These are phyloP conservation scores for Nemotelus nigrinus DNA, from an alignment of 2,888 invertebrate genomes.

Conservation along the genomic window DNA sequence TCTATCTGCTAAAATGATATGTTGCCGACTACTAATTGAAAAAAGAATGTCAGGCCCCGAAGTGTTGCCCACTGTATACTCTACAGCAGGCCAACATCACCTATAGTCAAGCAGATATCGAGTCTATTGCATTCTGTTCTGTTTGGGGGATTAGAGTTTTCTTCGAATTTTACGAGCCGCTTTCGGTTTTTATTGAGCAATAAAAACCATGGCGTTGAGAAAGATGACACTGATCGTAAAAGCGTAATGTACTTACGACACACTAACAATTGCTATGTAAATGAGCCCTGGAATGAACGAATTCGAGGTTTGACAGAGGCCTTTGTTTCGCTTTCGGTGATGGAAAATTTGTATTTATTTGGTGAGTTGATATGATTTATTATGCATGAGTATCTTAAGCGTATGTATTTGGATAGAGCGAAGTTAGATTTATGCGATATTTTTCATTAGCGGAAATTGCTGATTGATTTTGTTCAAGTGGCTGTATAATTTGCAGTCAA, in stretches of 20 bases:
- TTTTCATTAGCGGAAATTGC: too few species aligned
- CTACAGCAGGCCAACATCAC: too few species aligned
- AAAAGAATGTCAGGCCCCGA: constrained; percentile 20
- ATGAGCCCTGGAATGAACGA: constrained; percentile 9
- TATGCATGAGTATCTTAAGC: too few species aligned
- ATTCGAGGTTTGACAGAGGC: background rate
- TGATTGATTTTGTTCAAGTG: too few species aligned
- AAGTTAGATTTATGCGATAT: too few species aligned
- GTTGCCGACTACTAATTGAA: constrained; percentile 29
- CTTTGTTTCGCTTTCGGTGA: background rate
- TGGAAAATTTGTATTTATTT: too few species aligned
- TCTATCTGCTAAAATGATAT: constrained; percentile 19
- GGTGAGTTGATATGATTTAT: too few species aligned
- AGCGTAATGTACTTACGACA: constrained; percentile 15
- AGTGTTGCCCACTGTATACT: too few species aligned
- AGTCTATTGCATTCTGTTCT: background rate
- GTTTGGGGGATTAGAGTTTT: constrained; percentile 8
- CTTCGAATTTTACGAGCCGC: constrained; percentile 13
- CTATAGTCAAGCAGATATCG: background rate
- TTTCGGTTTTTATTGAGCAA: constrained; percentile 20
- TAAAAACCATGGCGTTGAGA: constrained; percentile 17
- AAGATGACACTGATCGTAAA: constrained; percentile 22
- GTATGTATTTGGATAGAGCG: too few species aligned
- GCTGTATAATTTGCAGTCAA: too few species aligned
- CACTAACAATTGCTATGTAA: constrained; percentile 12